These are phyloP conservation scores for Stichodactyla mertensii DNA, from an alignment of 64 coral and sea anemone genomes.

Conservation along the genomic window DNA sequence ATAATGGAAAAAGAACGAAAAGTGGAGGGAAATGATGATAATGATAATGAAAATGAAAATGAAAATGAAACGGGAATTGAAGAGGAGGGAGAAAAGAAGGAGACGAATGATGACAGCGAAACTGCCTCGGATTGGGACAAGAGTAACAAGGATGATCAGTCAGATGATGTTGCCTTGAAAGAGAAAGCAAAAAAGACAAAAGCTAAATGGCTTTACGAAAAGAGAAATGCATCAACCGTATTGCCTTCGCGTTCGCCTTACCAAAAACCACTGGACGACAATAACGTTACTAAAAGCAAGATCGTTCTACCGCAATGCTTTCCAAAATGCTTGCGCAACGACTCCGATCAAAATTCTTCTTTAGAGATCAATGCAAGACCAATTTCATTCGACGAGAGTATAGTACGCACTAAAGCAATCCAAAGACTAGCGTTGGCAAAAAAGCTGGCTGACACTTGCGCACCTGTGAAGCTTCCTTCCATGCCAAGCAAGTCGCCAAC, in stretches of 20 bases:
- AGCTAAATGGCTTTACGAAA: background rate
- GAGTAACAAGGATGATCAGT: background rate
- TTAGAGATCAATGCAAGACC: background rate
- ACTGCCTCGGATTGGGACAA: background rate
- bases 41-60: no score
- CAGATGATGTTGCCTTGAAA: background rate
- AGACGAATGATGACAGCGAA: background rate
- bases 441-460: background rate
- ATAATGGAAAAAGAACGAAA: background rate
- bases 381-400: background rate
- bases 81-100: background rate
- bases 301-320: background rate
- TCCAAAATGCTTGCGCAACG: background rate
- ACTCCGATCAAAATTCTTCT: background rate
- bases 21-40: background rate
- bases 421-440: background rate
- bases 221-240: background rate
- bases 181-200: background rate
- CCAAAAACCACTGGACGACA: background rate
- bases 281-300: background rate
- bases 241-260: background rate
- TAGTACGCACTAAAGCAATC: background rate
- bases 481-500: background rate
- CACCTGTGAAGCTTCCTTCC: background rate
- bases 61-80: background rate